Evolutionary conservation across 92 coral and sea anemone species (phyloP).

Genomic region (Zoanthus sansibaricus): DNA sequence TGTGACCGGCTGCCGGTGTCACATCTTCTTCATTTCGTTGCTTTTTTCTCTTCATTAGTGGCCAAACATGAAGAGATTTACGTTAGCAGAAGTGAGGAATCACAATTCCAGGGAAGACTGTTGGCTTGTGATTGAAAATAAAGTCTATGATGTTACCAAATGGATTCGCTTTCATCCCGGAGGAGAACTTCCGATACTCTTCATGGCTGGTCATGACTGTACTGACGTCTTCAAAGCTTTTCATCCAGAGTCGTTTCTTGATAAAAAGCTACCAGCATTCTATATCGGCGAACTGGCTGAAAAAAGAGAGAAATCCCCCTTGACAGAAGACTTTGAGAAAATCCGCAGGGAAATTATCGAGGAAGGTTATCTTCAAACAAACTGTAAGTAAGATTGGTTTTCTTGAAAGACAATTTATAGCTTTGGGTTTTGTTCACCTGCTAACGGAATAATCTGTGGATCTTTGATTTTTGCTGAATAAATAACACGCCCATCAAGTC

Average conservation of each 20-base stretch:
- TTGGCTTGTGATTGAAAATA: conserved; percentile 88
- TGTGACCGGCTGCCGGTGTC: neutral
- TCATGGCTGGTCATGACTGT: conserved; percentile 97
- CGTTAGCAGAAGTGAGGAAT: conserved; percentile 83
- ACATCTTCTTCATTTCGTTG: neutral
- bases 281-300: conserved; percentile 79
- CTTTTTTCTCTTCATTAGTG: neutral
- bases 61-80: conserved; percentile 51
- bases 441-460: conserved; percentile 6
- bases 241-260: conserved; percentile 85
- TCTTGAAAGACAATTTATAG: conserved; percentile 23
- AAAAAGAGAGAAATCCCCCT: conserved; percentile 61
- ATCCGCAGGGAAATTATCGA: conserved; percentile 81
- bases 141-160: conserved; percentile 90
- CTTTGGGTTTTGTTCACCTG: conserved; percentile 39
- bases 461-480: conserved; percentile 30
- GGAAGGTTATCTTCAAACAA: conserved; percentile 83
- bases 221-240: conserved; percentile 97
- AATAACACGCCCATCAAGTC: conserved; percentile 10
- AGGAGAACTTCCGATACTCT: conserved; percentile 90
- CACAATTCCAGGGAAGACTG: conserved; percentile 85
- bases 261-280: conserved; percentile 86
- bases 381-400: conserved; percentile 83
- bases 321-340: conserved; percentile 83
- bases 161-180: conserved; percentile 97